Conservation (phyloP, 2,113 vertebrate species). For the rat (Rattus norvegicus) region DNA sequence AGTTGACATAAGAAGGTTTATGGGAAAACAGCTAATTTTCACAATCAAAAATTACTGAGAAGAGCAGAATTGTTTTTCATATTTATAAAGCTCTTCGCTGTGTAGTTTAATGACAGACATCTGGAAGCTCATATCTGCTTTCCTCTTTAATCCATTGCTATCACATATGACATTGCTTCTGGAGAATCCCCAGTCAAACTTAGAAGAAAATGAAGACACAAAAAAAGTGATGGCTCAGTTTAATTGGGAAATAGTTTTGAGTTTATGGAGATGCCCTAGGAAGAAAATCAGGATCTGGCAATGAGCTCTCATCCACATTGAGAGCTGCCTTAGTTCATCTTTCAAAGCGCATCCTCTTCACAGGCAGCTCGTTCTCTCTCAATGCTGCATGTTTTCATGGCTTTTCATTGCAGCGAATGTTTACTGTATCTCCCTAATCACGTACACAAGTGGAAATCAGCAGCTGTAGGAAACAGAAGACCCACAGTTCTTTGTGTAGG, state of each 20-base stretch:
- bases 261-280: background rate
- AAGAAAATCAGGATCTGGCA: background rate
- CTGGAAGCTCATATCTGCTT: background rate
- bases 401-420: background rate
- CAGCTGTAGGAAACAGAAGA: conserved; percentile 37
- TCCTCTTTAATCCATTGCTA: background rate
- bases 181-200: background rate
- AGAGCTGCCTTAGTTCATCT: background rate
- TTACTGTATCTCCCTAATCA: background rate
- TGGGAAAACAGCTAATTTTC: background rate
- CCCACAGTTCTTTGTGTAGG: background rate
- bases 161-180: background rate
- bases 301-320: background rate
- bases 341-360: background rate
- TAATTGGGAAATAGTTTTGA: background rate
- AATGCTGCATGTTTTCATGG: background rate
- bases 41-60: background rate
- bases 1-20: background rate
- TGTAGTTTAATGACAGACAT: background rate
- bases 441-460: background rate
- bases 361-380: background rate
- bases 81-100: conserved; percentile 18
- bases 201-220: background rate
- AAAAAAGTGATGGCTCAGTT: background rate
- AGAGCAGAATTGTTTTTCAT: background rate